phyloP scores from a whole-genome alignment of 64 coral and sea anemone genomes.

The Pocillopora verrucosa region DNA sequence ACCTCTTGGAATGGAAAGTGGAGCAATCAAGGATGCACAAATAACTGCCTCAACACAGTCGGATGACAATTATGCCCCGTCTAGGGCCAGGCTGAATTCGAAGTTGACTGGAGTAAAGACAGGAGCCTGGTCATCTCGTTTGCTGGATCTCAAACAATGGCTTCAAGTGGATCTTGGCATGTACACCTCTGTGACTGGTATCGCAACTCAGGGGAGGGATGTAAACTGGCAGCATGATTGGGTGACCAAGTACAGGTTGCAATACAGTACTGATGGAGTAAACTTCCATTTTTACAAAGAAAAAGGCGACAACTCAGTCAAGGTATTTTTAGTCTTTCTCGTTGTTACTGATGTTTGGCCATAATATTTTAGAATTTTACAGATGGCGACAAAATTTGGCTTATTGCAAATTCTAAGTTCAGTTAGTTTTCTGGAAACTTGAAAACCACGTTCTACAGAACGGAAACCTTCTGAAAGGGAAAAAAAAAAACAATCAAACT shows the following conservation, averaged over 20 bases:
- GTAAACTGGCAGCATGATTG: neutral
- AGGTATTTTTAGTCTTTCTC: neutral
- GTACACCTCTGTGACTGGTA: neutral
- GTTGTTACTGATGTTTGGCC: too few species aligned
- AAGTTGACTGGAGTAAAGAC: neutral
- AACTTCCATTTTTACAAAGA: neutral
- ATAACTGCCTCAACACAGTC: too few species aligned
- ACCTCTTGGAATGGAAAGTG: too few species aligned
- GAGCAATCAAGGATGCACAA: too few species aligned
- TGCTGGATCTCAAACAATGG: neutral
- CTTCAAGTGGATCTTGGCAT: neutral
- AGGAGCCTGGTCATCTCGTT: neutral
- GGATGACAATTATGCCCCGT: too few species aligned
- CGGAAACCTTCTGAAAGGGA: too few species aligned
- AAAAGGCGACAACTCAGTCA: neutral
- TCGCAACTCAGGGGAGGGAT: neutral
- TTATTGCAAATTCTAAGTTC: too few species aligned
- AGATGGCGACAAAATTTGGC: too few species aligned
- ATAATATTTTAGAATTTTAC: too few species aligned
- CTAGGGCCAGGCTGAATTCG: neutral
- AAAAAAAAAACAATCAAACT: too few species aligned
- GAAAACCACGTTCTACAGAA: too few species aligned
- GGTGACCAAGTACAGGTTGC: neutral
- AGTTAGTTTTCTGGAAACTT: too few species aligned
- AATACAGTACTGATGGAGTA: neutral